Conservation (phyloP, 2,113 vertebrate species). For the Oceanites oceanicus region DNA sequence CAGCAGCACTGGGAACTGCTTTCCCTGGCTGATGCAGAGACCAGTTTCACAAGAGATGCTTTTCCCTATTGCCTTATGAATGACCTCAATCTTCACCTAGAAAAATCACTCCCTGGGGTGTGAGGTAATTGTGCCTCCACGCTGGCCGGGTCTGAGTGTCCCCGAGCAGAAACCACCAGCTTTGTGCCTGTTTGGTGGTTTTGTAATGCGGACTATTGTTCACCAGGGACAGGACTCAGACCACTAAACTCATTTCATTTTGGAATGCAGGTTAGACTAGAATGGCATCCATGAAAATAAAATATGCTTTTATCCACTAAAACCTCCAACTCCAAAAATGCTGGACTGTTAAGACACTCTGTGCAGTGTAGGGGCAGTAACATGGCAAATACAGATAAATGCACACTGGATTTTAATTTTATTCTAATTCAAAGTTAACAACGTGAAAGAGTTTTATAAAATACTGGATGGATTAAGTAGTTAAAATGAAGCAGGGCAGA, state of each 20-base stretch:
- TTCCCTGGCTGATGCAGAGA: background rate
- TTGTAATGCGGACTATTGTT: background rate
- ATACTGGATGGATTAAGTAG: background rate
- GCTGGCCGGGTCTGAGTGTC: background rate
- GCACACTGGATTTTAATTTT: background rate
- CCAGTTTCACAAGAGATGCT: slow-evolving; percentile 1
- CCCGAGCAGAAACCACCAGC: background rate
- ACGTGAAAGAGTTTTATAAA: background rate
- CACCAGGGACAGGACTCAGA: background rate
- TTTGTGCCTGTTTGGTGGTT: background rate
- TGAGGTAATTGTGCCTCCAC: background rate
- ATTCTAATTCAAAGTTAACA: background rate
- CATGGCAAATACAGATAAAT: background rate
- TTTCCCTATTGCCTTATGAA: slow-evolving; percentile 31
- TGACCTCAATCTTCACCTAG: slow-evolving; percentile 6
- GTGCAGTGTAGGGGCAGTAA: background rate
- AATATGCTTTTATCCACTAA: background rate
- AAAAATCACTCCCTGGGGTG: background rate
- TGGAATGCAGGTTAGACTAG: background rate
- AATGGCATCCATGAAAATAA: background rate
- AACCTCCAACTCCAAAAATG: background rate
- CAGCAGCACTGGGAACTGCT: background rate
- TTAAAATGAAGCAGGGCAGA: background rate
- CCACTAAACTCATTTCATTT: background rate
- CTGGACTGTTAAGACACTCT: background rate